Conservation (phyloP, 2,888 invertebrate species). For the Saturnia japonica region DNA sequence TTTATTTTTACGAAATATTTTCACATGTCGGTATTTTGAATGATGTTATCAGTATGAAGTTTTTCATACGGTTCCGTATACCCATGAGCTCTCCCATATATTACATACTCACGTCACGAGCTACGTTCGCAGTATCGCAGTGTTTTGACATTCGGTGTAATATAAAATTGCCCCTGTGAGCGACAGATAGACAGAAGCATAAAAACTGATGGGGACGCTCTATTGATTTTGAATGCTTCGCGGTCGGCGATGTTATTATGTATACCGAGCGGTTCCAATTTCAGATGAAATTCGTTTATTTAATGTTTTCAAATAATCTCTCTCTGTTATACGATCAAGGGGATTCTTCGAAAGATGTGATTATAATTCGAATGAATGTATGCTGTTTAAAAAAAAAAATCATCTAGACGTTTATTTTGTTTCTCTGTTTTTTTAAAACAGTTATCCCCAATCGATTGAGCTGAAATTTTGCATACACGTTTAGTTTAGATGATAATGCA, state of each 20-base stretch:
- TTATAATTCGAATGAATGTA: background rate
- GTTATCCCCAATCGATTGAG: no score
- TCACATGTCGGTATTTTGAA: background rate
- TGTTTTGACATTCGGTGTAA: constrained; percentile 56
- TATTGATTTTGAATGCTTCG: constrained; percentile 28
- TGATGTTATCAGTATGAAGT: background rate
- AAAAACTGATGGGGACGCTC: constrained; percentile 28
- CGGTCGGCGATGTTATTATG: constrained; percentile 15
- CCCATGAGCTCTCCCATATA: background rate
- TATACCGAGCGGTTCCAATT: constrained; percentile 22
- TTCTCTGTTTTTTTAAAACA: no score
- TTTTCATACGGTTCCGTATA: background rate
- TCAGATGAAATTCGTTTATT: constrained; percentile 13
- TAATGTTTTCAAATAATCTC: background rate
- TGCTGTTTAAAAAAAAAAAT: no score
- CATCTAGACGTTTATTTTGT: no score
- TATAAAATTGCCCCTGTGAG: constrained; percentile 46
- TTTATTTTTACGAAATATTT: no score
- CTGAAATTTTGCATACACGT: no score
- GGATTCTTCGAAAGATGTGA: background rate
- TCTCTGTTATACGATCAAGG: background rate
- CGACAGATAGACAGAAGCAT: constrained; percentile 31
- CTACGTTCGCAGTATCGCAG: constrained; percentile 40
- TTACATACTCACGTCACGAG: constrained; percentile 19
- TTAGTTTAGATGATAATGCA: no score